Base-by-base conservation (phyloP, 2,797 vertebrate species). In the Todus mexicanus region DNA sequence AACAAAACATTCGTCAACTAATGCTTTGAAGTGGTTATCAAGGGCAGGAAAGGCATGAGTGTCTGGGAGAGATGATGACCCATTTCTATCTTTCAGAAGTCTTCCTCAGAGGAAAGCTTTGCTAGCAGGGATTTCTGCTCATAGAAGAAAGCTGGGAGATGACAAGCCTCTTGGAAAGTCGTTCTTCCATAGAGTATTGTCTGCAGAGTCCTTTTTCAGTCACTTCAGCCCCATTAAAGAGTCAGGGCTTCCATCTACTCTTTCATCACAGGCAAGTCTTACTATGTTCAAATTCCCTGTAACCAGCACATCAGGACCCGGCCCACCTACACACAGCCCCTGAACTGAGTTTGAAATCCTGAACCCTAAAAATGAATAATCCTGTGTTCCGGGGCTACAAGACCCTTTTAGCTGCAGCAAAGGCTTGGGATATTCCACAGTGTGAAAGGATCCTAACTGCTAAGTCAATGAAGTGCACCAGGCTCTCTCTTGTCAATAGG, bases 1-100 rank as follows among this genome's bases (percentile, higher is more conserved):
- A 87, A 54, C n/a, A 77, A 42, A 72, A 54, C 37, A 21, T 92
- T 77, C 91, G 83, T 94, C 94, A 80, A 84, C 79, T 90, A 71
- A 87, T 77, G 63, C 50, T 82, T 90, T 94, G 60, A 83, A 85
- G 68, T 85, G 72, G 45, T 63, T 91, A 65, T 83, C 21, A 53
- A n/a, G 72, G 70, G 73, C 73, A 80, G 66, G 70, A 38, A 59
- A 74, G n/a, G 35, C 63, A 19, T 5, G 35, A 75, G 50, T 18
- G 11, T 42, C 56, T 53, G 47, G 37, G 64, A 80, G 43, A 72
- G 53, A 74, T 23, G 63, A 78, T 56, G 77, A 38, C n/a, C 50
- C 21, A 5, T 92, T 83, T 92, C 57, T 66, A 50, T 69, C 40
- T 86, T 59, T 45, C 27, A 19, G 21, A 26, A 53, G 21, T 9